Base-by-base conservation (phyloP, 2,113 vertebrate species). In the Dendropsophus ebraccatus region DNA sequence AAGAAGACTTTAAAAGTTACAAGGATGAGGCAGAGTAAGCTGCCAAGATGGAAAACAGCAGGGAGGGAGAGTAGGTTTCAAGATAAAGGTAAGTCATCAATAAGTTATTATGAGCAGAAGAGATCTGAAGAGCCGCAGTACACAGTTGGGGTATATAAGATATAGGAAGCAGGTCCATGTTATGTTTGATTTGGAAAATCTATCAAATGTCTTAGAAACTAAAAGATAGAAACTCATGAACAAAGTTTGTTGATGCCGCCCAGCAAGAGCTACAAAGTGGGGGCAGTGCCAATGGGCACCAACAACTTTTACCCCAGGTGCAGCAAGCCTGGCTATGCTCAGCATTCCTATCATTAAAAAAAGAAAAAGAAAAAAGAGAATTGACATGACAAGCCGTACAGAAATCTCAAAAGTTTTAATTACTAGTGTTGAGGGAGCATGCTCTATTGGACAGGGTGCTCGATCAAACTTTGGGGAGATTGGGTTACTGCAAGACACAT, bases 71-170 rank as follows among this genome's bases (percentile, higher is more conserved):
- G 73, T 16, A 32, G 17, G 21, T 17, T 54, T 77, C 19, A 77
- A 32, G 28, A 32, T 9, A 54, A 32, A 77, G 47, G 5, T 50
- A 74, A 25, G 45, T 50, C 50, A 28, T 50, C 73, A 77, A 77
- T 77, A 77, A 54, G 74, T 77, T 77, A 77, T 77, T 54, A 54
- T 11, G 7, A 54, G 74, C 25, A 30, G 74, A 30, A 77, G 74
- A 77, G 8, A 25, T 70, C 35, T 70, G 17, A 23, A 70, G 19
- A 70, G 67, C 17, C 35, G 67, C 35, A 23, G 35, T 10, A 70
- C 32, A 17, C 35, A 41, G 67, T 14, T 35, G 25, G 30, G 65
- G 14, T 35, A 19, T 35, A 35, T 37, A 37, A 70, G 35, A 19
- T 37, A 67, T 67, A 32, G 62, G 30, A 32, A 67, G 62, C 4